Evolutionary conservation across 2,113 vertebrate species (phyloP).

Genomic region (Elephas maximus): DNA sequence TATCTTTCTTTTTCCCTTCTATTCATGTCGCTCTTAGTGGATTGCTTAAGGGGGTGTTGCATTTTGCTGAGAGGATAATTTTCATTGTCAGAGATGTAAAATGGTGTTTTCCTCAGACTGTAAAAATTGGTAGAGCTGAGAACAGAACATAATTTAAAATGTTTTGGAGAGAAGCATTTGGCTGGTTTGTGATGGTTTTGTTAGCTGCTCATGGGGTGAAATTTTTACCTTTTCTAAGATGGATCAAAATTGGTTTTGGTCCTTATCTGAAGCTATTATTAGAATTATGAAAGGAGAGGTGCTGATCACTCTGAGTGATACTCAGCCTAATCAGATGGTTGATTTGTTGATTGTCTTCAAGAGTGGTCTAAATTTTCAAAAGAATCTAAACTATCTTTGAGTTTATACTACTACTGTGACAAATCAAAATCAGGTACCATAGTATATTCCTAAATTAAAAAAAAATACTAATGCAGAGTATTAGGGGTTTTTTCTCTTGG

Average conservation of each 20-base stretch:
- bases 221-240: not conserved
- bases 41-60: conserved; percentile 27
- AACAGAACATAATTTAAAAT: conserved; percentile 21
- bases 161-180: conserved; percentile 4
- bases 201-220: not conserved
- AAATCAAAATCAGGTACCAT: conserved; percentile 16
- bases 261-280: not conserved
- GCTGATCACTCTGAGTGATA: not conserved
- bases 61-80: conserved; percentile 54
- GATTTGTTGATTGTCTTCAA: conserved; percentile 35
- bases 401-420: not conserved
- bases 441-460: not conserved
- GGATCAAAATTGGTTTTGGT: not conserved
- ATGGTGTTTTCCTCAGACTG: conserved; percentile 44
- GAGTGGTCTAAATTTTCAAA: not conserved
- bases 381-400: not conserved
- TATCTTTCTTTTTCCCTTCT: conserved; percentile 49
- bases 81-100: conserved; percentile 61
- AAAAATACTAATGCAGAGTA: not conserved
- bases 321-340: not conserved
- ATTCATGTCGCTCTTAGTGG: not conserved
- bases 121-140: not conserved
- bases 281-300: not conserved
- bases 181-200: conserved; percentile 17
- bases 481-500: not conserved